Evolutionary conservation across 2,888 invertebrate genomes (phyloP).

Genomic region (Kuschelorhynchus macadamiae): DNA sequence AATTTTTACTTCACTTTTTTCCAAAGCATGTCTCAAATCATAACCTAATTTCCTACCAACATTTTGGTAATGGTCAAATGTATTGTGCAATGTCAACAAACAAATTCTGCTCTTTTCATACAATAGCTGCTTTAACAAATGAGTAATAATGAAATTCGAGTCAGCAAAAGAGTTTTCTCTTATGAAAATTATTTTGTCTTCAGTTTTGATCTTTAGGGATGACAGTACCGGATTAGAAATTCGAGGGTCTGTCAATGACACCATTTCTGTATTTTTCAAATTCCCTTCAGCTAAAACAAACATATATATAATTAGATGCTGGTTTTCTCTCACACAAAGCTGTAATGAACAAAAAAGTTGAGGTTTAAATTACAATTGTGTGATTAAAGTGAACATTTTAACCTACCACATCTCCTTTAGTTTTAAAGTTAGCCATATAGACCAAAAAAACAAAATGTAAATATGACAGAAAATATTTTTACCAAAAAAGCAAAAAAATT

Average conservation of each 20-base stretch:
- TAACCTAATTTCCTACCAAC: conserved; percentile 82
- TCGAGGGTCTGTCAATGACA: conserved; percentile 54
- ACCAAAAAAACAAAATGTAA: too few relatives aligned
- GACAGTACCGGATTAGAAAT: conserved; percentile 57
- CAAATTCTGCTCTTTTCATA: conserved; percentile 75
- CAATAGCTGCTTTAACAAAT: conserved; percentile 77
- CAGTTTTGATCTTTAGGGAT: conserved; percentile 76
- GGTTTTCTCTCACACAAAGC: too few relatives aligned
- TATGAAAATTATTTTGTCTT: conserved; percentile 75
- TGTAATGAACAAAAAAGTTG: too few relatives aligned
- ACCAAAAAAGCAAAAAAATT: too few relatives aligned
- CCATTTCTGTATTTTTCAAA: conserved; percentile 48
- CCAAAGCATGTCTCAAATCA: conserved; percentile 73
- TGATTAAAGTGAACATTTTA: too few relatives aligned
- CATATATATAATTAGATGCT: too few relatives aligned
- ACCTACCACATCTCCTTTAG: too few relatives aligned
- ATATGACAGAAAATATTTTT: too few relatives aligned
- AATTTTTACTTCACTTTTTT: conserved; percentile 69
- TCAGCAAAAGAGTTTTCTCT: conserved; percentile 81
- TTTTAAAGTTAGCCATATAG: too few relatives aligned
- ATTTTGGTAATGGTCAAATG: conserved; percentile 80
- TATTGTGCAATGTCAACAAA: conserved; percentile 79
- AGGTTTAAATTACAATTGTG: too few relatives aligned
- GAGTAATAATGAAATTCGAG: conserved; percentile 80
- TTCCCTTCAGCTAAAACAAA: conserved; percentile 42